Conservation (phyloP, 2,888 invertebrate genomes). For the Amaurobius ferox region DNA sequence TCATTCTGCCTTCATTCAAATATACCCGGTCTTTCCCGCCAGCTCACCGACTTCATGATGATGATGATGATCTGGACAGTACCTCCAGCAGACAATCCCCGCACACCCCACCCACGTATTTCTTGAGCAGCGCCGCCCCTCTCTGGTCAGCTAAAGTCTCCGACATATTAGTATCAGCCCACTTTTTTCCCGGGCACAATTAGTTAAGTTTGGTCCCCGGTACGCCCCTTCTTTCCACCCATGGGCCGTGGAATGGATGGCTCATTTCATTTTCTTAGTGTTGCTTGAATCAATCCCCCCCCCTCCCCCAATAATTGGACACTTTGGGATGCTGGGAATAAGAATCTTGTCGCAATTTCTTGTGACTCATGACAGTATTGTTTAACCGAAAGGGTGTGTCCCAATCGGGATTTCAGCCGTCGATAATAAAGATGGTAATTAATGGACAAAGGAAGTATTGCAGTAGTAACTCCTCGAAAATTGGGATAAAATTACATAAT, state of each 20-base stretch:
- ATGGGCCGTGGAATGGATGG: conserved; percentile 29
- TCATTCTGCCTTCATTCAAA: too few species aligned
- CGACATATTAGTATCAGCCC: conserved; percentile 23
- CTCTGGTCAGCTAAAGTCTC: conserved; percentile 23
- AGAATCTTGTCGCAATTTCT: conserved; percentile 28
- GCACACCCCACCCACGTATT: conserved; percentile 22
- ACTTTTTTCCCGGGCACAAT: conserved; percentile 22
- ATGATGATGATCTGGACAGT: not conserved
- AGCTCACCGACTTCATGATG: too few species aligned
- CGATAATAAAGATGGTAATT: conserved; percentile 12
- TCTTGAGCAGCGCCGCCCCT: conserved; percentile 50
- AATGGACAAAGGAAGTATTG: not conserved
- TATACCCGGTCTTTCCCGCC: too few species aligned
- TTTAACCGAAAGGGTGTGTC: conserved; percentile 39
- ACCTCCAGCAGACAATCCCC: conserved; percentile 22
- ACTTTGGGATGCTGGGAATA: conserved; percentile 34
- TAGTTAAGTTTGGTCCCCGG: conserved; percentile 43
- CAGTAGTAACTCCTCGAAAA: not conserved
- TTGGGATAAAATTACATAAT: not conserved
- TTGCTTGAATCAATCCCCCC: conserved; percentile 24
- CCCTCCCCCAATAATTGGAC: conserved; percentile 45
- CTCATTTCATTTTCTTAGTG: conserved; percentile 38
- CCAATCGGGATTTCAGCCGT: not conserved
- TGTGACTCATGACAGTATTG: conserved; percentile 48
- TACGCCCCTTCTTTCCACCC: conserved; percentile 53